These are phyloP conservation scores for Balearica regulorum DNA, from an alignment of 2,797 vertebrate genomes.

Conservation along the genomic window DNA sequence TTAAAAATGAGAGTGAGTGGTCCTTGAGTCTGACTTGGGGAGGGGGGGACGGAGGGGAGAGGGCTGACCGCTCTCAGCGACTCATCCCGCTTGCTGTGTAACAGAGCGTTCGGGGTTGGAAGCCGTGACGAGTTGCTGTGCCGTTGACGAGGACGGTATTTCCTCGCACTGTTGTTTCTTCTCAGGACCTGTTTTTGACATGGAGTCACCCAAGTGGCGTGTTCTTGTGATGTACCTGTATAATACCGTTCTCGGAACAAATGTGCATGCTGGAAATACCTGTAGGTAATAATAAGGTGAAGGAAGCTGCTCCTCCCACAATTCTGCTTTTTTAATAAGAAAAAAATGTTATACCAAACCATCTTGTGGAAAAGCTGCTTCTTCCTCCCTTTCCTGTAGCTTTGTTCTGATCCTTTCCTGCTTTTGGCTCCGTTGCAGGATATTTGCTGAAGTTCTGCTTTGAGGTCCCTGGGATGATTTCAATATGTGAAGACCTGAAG, in stretches of 20 bases:
- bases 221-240: constrained; percentile 34
- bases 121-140: not conserved
- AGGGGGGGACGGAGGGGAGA: not conserved
- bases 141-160: not conserved
- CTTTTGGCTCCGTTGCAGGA: not conserved
- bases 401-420: not conserved
- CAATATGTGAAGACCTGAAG: not conserved
- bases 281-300: not conserved
- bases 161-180: not conserved
- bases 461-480: not conserved
- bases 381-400: not conserved
- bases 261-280: not conserved
- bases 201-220: not conserved
- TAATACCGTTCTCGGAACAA: constrained; percentile 34
- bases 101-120: not conserved
- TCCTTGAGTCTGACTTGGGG: not conserved
- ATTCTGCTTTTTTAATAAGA: not conserved
- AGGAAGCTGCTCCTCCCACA: not conserved
- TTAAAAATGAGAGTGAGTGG: not conserved
- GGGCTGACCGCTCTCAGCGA: not conserved
- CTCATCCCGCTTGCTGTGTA: not conserved
- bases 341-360: not conserved
- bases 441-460: not conserved
- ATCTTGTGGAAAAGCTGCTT: not conserved
- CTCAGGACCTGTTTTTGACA: constrained; percentile 6